Evolutionary conservation across 2,113 vertebrate species (phyloP).

Genomic region (Stigmatopora argus): DNA sequence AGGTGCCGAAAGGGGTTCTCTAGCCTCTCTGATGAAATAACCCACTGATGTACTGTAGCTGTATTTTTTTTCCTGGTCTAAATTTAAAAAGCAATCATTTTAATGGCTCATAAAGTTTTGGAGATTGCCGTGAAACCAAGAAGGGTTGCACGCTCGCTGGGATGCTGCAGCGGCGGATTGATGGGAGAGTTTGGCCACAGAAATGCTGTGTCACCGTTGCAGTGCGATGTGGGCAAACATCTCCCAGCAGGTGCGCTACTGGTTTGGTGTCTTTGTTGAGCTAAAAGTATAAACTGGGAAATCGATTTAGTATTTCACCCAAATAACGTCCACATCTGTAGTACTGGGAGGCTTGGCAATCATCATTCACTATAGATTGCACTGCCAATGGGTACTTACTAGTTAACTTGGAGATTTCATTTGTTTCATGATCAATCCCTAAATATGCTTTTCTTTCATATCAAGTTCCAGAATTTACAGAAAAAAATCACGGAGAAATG

Average conservation of each 20-base stretch:
- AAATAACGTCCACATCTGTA: no score
- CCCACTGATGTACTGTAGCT: neutral
- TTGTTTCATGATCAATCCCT: no score
- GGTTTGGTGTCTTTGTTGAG: conserved; percentile 28
- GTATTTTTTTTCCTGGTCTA: conserved; percentile 6
- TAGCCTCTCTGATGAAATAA: conserved; percentile 7
- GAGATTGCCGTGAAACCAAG: conserved; percentile 14
- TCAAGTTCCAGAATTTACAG: no score
- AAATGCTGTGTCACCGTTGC: conserved; percentile 58
- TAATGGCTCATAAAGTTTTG: conserved; percentile 5
- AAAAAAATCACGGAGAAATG: no score
- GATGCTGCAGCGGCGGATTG: conserved; percentile 49
- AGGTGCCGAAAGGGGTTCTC: neutral
- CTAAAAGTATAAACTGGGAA: conserved; percentile 1
- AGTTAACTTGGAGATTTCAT: no score
- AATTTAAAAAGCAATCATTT: conserved; percentile 24
- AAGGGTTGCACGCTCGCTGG: conserved; percentile 6
- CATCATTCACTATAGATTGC: no score
- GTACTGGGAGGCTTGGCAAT: no score
- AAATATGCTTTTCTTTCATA: no score
- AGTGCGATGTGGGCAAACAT: conserved; percentile 26
- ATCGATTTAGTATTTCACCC: no score
- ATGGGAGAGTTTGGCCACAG: conserved; percentile 43
- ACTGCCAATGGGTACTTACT: no score
- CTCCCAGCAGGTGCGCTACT: conserved; percentile 20